Evolutionary conservation across 2,113 vertebrate species (phyloP).

Genomic region (Sphyrna mokarran): DNA sequence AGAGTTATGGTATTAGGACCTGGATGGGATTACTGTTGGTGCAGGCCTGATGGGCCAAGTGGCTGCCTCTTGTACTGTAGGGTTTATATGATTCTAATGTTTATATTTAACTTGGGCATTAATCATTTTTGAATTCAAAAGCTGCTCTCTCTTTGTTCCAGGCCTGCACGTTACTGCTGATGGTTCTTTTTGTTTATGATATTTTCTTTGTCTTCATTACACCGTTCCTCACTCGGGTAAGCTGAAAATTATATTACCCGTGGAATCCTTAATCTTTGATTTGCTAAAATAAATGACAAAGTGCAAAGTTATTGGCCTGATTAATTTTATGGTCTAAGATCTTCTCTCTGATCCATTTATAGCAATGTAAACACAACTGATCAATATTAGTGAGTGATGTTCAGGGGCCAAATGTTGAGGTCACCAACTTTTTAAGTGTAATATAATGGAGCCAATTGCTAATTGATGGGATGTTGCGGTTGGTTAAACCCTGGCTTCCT

Average conservation of each 20-base stretch:
- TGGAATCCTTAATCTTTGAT: not conserved
- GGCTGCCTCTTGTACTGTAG: too few species aligned
- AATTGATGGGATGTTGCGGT: not conserved
- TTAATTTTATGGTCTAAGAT: not conserved
- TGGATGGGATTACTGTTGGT: too few species aligned
- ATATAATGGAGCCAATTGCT: not conserved
- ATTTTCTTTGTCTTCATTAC: conserved; percentile 95
- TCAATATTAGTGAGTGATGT: not conserved
- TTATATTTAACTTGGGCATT: not conserved
- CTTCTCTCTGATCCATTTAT: not conserved
- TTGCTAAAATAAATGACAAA: not conserved
- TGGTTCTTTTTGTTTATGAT: conserved; percentile 85
- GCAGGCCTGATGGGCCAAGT: too few species aligned
- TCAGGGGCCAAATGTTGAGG: not conserved
- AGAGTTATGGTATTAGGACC: too few species aligned
- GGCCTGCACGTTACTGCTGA: conserved; percentile 85
- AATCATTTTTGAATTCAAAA: not conserved
- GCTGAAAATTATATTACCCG: not conserved
- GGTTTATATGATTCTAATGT: not conserved
- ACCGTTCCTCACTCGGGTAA: conserved; percentile 82
- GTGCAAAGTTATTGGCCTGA: not conserved
- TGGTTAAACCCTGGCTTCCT: not conserved
- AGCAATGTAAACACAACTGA: not conserved
- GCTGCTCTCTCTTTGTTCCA: conserved; percentile 46
- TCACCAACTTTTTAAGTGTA: not conserved